phyloP scores from a whole-genome alignment of 2,888 invertebrate species.

The Mechanitis messenoides region DNA sequence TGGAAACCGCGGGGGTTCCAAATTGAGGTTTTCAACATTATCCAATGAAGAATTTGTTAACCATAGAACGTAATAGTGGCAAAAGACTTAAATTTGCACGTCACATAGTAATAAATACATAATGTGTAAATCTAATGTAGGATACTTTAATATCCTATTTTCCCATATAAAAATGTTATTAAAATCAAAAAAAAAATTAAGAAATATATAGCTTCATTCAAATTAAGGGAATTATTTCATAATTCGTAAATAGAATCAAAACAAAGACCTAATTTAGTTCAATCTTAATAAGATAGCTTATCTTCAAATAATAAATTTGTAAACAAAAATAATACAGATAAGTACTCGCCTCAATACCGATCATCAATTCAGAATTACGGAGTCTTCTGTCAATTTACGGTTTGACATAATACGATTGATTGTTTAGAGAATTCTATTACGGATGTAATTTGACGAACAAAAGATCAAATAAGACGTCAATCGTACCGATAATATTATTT shows the following conservation, averaged over 20 bases:
- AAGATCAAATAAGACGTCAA: too few species aligned
- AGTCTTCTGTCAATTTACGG: conserved; percentile 19
- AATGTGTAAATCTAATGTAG: too few species aligned
- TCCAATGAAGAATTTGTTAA: conserved; percentile 5
- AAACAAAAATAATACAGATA: neutral
- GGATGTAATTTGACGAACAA: too few species aligned
- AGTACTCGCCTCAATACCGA: conserved; percentile 13
- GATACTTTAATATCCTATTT: too few species aligned
- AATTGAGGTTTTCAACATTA: conserved; percentile 9
- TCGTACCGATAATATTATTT: conserved; percentile 9
- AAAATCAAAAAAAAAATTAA: too few species aligned
- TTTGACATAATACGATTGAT: conserved; percentile 9
- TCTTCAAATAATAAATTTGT: too few species aligned
- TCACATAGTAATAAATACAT: too few species aligned
- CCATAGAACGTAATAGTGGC: neutral
- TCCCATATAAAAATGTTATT: too few species aligned
- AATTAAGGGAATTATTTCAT: too few species aligned
- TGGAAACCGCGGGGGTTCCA: conserved; percentile 6
- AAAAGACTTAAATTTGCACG: too few species aligned
- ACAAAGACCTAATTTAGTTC: conserved; percentile 13
- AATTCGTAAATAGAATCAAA: conserved; percentile 9
- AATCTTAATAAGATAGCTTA: too few species aligned
- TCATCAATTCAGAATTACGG: conserved; percentile 21
- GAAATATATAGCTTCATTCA: too few species aligned
- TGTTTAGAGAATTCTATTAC: neutral